Evolutionary conservation across 1,140 invertebrate species (phyloP), one percentile per base, ranked within the genome.

Genomic region (Acyrthosiphon pisum): DNA sequence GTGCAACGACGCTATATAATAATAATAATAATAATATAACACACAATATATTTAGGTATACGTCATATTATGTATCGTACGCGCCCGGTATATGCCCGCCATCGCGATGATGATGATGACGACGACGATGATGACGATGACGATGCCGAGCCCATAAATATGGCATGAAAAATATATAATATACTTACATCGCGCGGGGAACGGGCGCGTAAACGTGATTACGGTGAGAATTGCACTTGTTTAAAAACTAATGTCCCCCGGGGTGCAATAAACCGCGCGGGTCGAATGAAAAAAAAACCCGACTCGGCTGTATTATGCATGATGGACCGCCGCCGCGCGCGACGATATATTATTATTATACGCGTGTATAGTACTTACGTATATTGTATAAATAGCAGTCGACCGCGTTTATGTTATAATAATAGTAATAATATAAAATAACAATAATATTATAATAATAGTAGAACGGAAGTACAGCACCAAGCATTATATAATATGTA

Each of bases 191-290:
- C 68, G 68, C 20, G 35, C 88, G 89, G 20, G 20, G 35, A 37
- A 20, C 41, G 90, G 60, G 30, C 35, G 91, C 9, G 44, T 50
- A 93, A 93, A 93, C 91, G 91, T 93, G 91, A 93, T 93, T 93
- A 93, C 91, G 81, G 91, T 84, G 91, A 93, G 81, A 93, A 93
- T 93, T 53, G 91, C 81, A 83, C 76, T 93, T 93, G 91, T 93
- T 93, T 93, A 93, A 93, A 93, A 93, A 93, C 91, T 53, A 93
- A 86, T 93, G 91, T 93, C 91, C 91, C 91, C 91, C 37, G 91
- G 91, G 91, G 91, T 93, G 91, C 81, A 37, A 93, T 93, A 93
- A 93, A 93, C 76, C n/a, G 81, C 26, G 37, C 37, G 53, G 37
- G 56, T 68, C 23, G 53, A 90, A 90, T 30, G 26, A 60, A 44